These are phyloP conservation scores for Cyrtorhinus lividipennis DNA, from an alignment of 1,140 invertebrate genomes.

Conservation along the genomic window DNA sequence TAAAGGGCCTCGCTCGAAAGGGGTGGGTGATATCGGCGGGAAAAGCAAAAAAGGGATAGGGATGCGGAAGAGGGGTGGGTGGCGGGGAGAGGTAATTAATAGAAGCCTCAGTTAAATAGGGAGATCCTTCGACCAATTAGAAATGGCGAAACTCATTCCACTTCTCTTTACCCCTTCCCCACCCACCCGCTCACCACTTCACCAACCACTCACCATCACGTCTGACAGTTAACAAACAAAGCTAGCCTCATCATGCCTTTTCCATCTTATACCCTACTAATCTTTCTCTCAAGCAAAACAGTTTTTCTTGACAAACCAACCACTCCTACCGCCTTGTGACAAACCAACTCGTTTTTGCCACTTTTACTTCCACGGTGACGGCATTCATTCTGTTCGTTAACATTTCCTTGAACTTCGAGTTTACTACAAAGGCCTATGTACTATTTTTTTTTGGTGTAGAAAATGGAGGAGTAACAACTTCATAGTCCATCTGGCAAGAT, in stretches of 20 bases:
- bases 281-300: neutral
- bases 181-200: neutral
- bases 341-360: no score
- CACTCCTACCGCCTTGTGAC: neutral
- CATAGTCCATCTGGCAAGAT: no score
- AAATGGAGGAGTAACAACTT: no score
- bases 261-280: neutral
- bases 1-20: neutral
- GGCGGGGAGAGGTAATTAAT: neutral
- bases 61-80: neutral
- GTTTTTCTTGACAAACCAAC: neutral
- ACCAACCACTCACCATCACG: neutral
- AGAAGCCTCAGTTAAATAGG: neutral
- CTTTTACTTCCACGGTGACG: no score
- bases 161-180: no score
- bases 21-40: no score
- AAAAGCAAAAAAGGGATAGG: neutral
- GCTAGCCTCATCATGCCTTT: neutral
- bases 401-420: no score
- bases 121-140: neutral
- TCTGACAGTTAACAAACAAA: neutral
- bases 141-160: neutral
- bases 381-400: no score
- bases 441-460: no score
- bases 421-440: no score